These are phyloP conservation scores for Dicaeum eximium DNA, from an alignment of 2,113 vertebrate genomes.

Conservation along the genomic window DNA sequence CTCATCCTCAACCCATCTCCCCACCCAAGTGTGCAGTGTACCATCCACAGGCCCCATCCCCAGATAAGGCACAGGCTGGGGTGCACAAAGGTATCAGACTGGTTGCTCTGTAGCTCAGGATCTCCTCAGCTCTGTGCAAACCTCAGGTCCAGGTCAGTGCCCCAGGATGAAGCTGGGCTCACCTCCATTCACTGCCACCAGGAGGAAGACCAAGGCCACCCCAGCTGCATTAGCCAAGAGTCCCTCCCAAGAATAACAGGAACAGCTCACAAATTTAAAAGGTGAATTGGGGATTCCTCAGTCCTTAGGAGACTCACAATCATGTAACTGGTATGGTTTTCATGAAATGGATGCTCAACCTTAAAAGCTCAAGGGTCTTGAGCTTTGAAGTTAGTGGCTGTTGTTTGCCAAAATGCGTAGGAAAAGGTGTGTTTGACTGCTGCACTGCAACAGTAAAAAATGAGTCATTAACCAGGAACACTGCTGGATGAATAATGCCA, in stretches of 20 bases:
- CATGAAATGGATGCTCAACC: not conserved
- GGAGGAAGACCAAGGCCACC: not conserved
- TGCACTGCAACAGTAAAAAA: not conserved
- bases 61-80: not conserved
- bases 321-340: not conserved
- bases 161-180: not conserved
- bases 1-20: not conserved
- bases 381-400: not conserved
- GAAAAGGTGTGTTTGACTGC: not conserved
- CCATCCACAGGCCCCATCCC: not conserved
- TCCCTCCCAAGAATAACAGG: not conserved
- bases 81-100: not conserved
- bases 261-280: not conserved
- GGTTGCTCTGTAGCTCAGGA: not conserved
- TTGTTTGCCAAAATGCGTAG: not conserved
- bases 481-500: not conserved
- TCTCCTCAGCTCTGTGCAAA: not conserved
- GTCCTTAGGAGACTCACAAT: not conserved
- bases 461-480: not conserved
- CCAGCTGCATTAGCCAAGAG: fast-evolving
- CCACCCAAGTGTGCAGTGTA: fast-evolving
- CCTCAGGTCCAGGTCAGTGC: not conserved
- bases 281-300: not conserved
- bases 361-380: not conserved
- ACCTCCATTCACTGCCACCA: not conserved